Conservation (phyloP, 23 tunicate species). For the Botrylloides violaceus region DNA sequence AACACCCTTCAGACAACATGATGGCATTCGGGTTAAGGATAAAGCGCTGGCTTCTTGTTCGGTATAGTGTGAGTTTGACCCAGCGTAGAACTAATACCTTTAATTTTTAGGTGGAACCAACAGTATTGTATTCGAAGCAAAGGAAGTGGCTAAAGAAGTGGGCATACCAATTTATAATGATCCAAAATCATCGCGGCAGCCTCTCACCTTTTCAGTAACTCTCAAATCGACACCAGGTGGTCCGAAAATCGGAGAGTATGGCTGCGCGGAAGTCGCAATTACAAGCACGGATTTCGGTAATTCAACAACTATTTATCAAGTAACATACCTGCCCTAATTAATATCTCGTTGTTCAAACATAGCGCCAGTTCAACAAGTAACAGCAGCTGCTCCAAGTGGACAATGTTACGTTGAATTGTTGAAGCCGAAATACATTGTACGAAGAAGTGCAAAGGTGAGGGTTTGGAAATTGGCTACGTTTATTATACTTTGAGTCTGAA, state of each 20-base stretch:
- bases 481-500: background rate
- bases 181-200: conserved; percentile 56
- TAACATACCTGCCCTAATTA: background rate
- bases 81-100: too few species aligned
- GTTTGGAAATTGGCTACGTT: background rate
- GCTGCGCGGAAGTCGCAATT: conserved; percentile 53
- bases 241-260: conserved; percentile 51
- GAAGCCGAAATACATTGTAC: conserved; percentile 57
- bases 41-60: too few species aligned
- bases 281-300: conserved; percentile 59
- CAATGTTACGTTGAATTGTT: conserved; percentile 70
- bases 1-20: too few species aligned
- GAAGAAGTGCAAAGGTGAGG: conserved; percentile 76
- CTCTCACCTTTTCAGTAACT: conserved; percentile 37
- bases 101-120: conserved; percentile 59
- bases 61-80: too few species aligned
- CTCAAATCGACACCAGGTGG: conserved; percentile 83
- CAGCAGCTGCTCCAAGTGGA: conserved; percentile 56
- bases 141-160: conserved; percentile 67
- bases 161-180: conserved; percentile 83
- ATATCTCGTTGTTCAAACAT: background rate
- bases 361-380: conserved; percentile 50
- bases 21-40: too few species aligned
- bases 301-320: background rate
- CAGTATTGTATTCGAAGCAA: conserved; percentile 86